Evolutionary conservation across 2,113 vertebrate genomes (phyloP).

Genomic region (Hemibagrus wyckioides): DNA sequence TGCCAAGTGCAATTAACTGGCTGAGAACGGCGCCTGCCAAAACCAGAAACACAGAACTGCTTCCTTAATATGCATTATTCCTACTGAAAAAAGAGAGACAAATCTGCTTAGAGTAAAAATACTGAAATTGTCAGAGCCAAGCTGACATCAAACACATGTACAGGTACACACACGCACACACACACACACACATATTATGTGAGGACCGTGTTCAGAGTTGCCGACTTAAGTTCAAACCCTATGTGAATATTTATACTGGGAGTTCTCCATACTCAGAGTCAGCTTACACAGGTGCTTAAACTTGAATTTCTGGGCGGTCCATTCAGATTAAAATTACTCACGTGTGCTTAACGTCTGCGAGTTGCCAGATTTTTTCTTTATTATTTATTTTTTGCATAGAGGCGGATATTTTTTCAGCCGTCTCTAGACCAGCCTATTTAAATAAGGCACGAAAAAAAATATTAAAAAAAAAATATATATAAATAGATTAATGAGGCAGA

Average conservation of each 20-base stretch:
- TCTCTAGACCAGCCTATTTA: background rate
- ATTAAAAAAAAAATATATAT: background rate
- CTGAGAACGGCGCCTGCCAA: constrained; percentile 53
- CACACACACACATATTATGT: constrained; percentile 17
- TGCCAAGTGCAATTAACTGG: constrained; percentile 62
- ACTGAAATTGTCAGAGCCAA: constrained; percentile 14
- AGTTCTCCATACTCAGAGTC: background rate
- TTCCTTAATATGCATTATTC: constrained; percentile 53
- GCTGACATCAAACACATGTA: constrained; percentile 11
- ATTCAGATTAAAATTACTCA: constrained; percentile 1
- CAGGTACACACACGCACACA: constrained; percentile 30
- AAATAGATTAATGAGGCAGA: background rate
- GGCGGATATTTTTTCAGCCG: background rate
- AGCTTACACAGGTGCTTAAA: constrained; percentile 6
- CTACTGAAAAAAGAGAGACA: constrained; percentile 35
- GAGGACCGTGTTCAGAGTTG: background rate
- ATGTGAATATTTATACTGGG: background rate
- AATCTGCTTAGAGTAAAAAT: constrained; percentile 45
- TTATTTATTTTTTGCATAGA: too few species aligned
- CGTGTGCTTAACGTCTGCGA: background rate
- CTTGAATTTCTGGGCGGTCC: background rate
- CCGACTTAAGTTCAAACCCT: constrained; percentile 1
- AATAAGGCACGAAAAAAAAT: background rate
- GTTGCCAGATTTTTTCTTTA: background rate
- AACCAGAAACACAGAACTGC: constrained; percentile 37